Conservation (phyloP, 2,113 vertebrate genomes). For the Leuciscus idus region DNA sequence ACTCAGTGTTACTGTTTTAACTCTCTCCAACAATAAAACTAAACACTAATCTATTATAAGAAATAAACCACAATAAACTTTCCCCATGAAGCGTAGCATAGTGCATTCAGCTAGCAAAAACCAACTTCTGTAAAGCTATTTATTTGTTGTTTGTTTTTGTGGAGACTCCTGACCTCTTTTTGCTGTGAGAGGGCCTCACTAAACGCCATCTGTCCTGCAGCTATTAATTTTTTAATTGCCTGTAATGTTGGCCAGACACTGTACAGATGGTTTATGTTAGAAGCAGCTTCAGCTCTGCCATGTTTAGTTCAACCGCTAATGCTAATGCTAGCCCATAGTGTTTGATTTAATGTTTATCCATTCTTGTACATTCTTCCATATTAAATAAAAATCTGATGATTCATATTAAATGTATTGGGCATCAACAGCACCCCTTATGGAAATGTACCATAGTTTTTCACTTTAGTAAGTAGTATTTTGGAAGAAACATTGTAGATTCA, state of each 20-base stretch:
- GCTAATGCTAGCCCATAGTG: conserved; percentile 2
- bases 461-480: too few species aligned
- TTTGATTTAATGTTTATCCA: background rate
- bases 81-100: background rate
- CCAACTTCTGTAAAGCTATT: background rate
- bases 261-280: conserved; percentile 39
- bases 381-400: conserved; percentile 1
- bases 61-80: background rate
- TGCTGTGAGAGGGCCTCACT: conserved; percentile 15
- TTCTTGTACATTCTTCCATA: conserved; percentile 4
- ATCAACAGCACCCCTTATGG: background rate
- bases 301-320: background rate
- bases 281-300: background rate
- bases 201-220: conserved; percentile 17
- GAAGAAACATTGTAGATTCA: too few species aligned
- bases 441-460: background rate
- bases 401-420: background rate
- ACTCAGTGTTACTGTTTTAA: background rate
- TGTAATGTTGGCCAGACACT: conserved; percentile 52
- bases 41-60: background rate
- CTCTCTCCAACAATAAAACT: background rate
- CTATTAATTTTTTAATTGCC: conserved; percentile 52
- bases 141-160: conserved; percentile 48
- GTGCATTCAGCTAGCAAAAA: conserved; percentile 17
- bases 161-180: conserved; percentile 31